These are phyloP conservation scores for Stenotaenia linearis DNA, from an alignment of 2,888 invertebrate genomes.

Conservation along the genomic window DNA sequence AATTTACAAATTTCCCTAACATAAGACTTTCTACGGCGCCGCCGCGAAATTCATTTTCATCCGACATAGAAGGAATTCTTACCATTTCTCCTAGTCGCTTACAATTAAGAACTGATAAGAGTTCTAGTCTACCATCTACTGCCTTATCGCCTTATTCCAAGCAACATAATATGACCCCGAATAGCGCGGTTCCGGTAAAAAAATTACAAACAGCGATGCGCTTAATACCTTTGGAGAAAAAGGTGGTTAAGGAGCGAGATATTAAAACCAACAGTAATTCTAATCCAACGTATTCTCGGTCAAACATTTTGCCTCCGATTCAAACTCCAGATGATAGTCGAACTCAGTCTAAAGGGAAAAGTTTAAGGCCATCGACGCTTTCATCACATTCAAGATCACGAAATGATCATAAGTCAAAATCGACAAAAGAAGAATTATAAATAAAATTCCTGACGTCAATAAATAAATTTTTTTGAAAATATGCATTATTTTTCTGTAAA, in stretches of 20 bases:
- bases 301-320: neutral
- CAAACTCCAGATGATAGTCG: neutral
- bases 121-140: neutral
- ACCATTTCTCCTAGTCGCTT: neutral
- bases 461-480: neutral
- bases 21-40: neutral
- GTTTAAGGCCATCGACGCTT: neutral
- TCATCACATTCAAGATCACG: neutral
- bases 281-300: neutral
- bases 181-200: neutral
- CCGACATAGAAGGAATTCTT: neutral
- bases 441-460: neutral
- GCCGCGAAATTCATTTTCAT: neutral
- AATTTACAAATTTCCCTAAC: neutral
- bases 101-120: neutral
- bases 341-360: neutral
- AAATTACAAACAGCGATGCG: neutral
- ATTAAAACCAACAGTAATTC: neutral
- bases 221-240: neutral
- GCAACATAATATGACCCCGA: neutral
- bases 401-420: neutral
- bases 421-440: neutral
- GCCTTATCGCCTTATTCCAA: neutral
- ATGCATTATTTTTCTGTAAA: neutral
- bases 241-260: neutral